Evolutionary conservation across 2,888 invertebrate genomes (phyloP), one percentile per base, ranked within the genome.

Genomic region (Acanthosepion esculentum): DNA sequence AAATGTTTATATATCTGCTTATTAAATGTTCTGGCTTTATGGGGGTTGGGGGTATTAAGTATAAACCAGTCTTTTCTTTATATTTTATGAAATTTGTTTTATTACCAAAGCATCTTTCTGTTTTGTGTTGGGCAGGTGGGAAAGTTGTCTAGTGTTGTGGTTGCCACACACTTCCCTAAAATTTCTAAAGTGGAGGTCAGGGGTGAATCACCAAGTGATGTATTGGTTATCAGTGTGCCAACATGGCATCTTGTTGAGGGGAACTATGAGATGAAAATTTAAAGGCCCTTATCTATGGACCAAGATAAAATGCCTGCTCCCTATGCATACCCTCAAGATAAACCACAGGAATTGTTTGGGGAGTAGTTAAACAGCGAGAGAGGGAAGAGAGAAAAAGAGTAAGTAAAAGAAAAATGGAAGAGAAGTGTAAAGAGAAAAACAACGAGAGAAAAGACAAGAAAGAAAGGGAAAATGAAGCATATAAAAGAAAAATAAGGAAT

Each of bases 151-250:
- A 20, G 33, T 59, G 41, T 10, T 55, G 78, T 33, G 78, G 41
- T 94, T 94, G 23, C 29, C 29, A 26, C 78, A 64, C 64, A 94
- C 59, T 64, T 48, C 29, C 94, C 91, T 91, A 33, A 26, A 93
- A 93, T 94, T 7, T 94, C n/a, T 55, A 26, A 48, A 55, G 59
- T 10, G 29, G 94, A 33, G 64, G 41, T 78, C 29, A 48, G 55
- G 92, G 92, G 64, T 91, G 94, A 91, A 26, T 55, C 55, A 26
- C 53, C 26, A 29, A 78, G 78, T 78, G 78, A 78, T 78, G 78
- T 78, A 18, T 78, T 18, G 78, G 78, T 78, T 78, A 78, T 78
- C 78, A 78, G 78, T 78, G n/a, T 78, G n/a, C 33, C 78, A 78
- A 78, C n/a, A 78, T 33, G n/a, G 33, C 33, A 78, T 78, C 78